These are phyloP conservation scores for Papilio gigon DNA, from an alignment of 2,888 invertebrate species.

Conservation along the genomic window DNA sequence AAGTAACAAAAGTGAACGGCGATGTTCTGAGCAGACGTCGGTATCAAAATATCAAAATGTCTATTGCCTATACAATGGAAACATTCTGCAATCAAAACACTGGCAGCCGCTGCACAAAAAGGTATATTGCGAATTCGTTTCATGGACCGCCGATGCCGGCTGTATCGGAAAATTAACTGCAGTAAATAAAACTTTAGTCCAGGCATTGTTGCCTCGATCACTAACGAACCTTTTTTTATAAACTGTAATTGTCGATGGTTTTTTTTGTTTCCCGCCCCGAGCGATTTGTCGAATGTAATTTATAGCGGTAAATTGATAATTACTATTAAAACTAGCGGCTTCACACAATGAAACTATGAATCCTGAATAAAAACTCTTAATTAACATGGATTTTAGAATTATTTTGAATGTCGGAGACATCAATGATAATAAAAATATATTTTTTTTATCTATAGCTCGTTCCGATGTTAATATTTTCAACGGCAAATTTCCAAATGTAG, in stretches of 20 bases:
- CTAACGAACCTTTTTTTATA: constrained; percentile 22
- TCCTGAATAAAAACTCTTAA: too few relatives aligned
- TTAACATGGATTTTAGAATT: too few relatives aligned
- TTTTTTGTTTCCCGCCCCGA: background rate
- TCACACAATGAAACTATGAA: too few relatives aligned
- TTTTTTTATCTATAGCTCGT: too few relatives aligned
- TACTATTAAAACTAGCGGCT: too few relatives aligned
- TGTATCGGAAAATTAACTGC: constrained; percentile 32
- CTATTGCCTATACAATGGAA: constrained; percentile 21
- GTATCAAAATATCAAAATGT: constrained; percentile 16
- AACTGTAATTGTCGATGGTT: background rate
- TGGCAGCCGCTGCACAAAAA: constrained; percentile 23
- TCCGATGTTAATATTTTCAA: too few relatives aligned
- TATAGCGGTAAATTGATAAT: background rate
- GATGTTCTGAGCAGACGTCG: background rate
- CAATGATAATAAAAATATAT: too few relatives aligned
- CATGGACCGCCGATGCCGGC: constrained; percentile 25
- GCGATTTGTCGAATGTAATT: background rate
- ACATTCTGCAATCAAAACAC: constrained; percentile 23
- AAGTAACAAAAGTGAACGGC: background rate
- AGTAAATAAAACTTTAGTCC: constrained; percentile 30
- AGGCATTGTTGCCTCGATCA: constrained; percentile 22
- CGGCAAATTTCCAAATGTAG: too few relatives aligned
- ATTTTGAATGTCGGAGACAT: too few relatives aligned
- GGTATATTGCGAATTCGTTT: constrained; percentile 26